Conservation (phyloP, 2,113 vertebrate genomes). For the Datnioides undecimradiatus region DNA sequence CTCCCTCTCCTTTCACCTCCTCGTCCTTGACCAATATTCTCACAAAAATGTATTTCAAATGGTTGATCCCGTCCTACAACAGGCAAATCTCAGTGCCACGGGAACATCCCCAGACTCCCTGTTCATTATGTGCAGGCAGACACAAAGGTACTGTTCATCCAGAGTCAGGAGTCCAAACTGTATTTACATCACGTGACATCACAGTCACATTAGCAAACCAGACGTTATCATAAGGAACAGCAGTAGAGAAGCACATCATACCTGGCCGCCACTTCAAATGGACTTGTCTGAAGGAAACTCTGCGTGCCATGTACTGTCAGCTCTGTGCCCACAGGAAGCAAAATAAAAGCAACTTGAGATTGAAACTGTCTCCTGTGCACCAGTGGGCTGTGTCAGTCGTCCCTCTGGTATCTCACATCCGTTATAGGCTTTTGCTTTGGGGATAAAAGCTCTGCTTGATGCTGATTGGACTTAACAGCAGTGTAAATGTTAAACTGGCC, state of each 20-base stretch:
- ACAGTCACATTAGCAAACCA: background rate
- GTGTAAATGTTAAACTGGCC: background rate
- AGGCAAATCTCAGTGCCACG: background rate
- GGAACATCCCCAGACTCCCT: background rate
- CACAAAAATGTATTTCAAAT: background rate
- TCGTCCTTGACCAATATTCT: background rate
- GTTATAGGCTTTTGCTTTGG: background rate
- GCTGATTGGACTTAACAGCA: background rate
- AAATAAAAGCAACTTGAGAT: background rate
- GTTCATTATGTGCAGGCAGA: slow-evolving; percentile 10
- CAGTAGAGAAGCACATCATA: background rate
- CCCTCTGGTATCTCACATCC: background rate
- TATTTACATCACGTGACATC: background rate
- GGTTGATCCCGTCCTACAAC: background rate
- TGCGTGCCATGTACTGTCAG: background rate
- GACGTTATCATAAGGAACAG: background rate
- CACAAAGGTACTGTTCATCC: background rate
- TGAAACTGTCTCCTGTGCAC: slow-evolving; percentile 25
- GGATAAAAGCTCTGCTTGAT: no score
- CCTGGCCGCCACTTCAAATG: background rate
- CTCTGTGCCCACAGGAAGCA: background rate
- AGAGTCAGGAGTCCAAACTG: background rate
- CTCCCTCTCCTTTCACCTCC: background rate
- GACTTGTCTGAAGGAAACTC: background rate
- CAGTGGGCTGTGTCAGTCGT: background rate